Evolutionary conservation across 2,797 vertebrate genomes (phyloP), one percentile per base, ranked within the genome.

Genomic region (Artibeus jamaicensis): DNA sequence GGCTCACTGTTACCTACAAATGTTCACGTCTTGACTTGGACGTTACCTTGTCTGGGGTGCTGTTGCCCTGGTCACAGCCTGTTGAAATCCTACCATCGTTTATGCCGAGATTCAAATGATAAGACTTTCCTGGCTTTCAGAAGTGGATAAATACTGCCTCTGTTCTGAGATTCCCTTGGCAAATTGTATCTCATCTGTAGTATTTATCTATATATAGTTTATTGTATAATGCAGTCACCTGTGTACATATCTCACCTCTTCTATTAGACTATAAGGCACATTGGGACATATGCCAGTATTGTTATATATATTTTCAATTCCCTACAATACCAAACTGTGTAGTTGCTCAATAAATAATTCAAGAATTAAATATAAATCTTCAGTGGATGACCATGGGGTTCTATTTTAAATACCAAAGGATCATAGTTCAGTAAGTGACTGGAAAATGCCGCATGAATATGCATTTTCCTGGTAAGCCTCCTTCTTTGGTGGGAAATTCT

Each of bases 361-460:
- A 93, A 79, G 15, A 74, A 53, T 82, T 95, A 86, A 88, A 71
- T 74, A 55, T 34, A 74, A 78, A 93, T 79, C 73, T 95, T 90
- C 16, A 84, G 37, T 34, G n/a, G 55, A 88, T 15, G 34, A 74
- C 37, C 7, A 32, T 57, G 2, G 42, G 50, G 18, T 90, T 81
- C 24, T 85, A 37, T 83, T 95, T 96, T 83, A 95, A 95, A 85
- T 88, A 15, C n/a, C 55, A 88, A 83, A n/a, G 90, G 68, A 89
- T 93, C 68, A 67, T 3, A 57, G 55, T 83, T 96, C 50, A 67
- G n/a, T 85, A 90, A 89, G 19, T 93, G 70, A 84, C 32, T 46
- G 77, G 73, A 90, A 93, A 93, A 11, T 65, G 6, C 59, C 46
- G 74, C 18, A 44, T 11, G 26, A 16, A 76, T 21, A 53, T 29